Evolutionary conservation across 1,140 invertebrate genomes (phyloP).

Genomic region (Caligus rogercresseyi): DNA sequence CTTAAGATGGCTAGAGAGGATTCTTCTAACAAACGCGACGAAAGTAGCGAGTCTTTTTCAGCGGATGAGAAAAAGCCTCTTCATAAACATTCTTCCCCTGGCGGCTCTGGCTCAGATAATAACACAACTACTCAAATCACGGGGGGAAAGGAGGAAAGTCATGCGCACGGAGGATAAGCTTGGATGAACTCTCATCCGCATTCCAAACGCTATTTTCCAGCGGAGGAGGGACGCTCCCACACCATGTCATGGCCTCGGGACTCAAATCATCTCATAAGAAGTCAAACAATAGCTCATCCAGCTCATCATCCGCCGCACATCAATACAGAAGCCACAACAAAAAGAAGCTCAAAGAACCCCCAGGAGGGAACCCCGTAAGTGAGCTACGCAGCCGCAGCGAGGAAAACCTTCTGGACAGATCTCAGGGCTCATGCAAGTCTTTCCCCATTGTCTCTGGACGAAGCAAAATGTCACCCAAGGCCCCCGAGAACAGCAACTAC

Average conservation of each 20-base stretch:
- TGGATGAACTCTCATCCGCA: conserved; percentile 18
- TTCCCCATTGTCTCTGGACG: not conserved
- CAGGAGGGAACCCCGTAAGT: not conserved
- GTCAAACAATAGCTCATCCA: not conserved
- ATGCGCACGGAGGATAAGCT: conserved; percentile 12
- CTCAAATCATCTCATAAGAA: not conserved
- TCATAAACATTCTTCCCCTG: not conserved
- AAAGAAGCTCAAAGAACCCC: no score
- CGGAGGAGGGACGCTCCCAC: conserved; percentile 27
- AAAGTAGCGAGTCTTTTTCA: not conserved
- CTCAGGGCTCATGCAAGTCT: not conserved
- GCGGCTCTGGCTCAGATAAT: not conserved
- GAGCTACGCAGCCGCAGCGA: conserved; percentile 5
- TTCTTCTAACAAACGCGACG: not conserved
- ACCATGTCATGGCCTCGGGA: not conserved
- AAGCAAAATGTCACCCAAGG: not conserved
- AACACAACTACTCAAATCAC: not conserved
- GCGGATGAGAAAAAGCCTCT: not conserved
- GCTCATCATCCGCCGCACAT: not conserved
- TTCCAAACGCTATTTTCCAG: conserved; percentile 57
- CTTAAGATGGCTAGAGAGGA: not conserved
- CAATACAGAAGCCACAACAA: not conserved
- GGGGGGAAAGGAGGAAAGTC: not conserved
- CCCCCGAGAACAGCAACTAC: not conserved
- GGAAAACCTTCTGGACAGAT: not conserved